Conservation (phyloP, 1,140 invertebrate genomes). For the Drosophila bifasciata region DNA sequence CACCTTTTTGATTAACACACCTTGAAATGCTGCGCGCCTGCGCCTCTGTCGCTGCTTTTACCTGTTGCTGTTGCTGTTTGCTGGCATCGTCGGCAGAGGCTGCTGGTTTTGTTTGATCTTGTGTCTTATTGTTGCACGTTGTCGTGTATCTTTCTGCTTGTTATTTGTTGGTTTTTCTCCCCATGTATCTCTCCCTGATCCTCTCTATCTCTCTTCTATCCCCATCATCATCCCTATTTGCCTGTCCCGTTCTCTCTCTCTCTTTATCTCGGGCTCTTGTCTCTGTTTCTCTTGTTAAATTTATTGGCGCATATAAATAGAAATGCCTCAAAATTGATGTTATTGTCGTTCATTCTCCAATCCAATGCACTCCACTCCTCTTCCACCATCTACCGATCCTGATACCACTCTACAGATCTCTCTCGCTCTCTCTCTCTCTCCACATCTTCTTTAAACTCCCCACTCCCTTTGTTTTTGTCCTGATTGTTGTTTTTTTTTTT, state of each 20-base stretch:
- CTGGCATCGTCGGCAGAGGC: conserved; percentile 42
- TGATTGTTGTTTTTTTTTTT: conserved; percentile 54
- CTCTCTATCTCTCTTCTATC: background rate
- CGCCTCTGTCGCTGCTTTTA: conserved; percentile 52
- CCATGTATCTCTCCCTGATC: conserved; percentile 1
- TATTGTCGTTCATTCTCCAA: conserved; percentile 62
- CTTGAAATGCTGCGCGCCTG: conserved; percentile 32
- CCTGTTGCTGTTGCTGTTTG: conserved; percentile 52
- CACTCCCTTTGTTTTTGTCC: conserved; percentile 45
- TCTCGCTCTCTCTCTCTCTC: conserved; percentile 7
- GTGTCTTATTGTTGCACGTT: conserved; percentile 65
- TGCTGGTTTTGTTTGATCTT: conserved; percentile 66
- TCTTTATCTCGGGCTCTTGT: conserved; percentile 24
- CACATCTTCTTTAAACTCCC: background rate
- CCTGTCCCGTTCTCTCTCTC: conserved; percentile 14
- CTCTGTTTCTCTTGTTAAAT: conserved; percentile 64
- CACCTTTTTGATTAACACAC: conserved; percentile 4
- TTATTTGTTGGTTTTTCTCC: conserved; percentile 56
- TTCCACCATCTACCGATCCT: background rate
- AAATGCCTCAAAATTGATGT: conserved; percentile 82
- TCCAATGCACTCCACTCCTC: background rate
- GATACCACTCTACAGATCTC: conserved; percentile 23
- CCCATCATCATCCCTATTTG: background rate
- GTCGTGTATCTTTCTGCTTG: conserved; percentile 65
- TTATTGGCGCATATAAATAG: conserved; percentile 82